phyloP scores from a whole-genome alignment of 2,888 invertebrate species.

The Lutraria lutraria region DNA sequence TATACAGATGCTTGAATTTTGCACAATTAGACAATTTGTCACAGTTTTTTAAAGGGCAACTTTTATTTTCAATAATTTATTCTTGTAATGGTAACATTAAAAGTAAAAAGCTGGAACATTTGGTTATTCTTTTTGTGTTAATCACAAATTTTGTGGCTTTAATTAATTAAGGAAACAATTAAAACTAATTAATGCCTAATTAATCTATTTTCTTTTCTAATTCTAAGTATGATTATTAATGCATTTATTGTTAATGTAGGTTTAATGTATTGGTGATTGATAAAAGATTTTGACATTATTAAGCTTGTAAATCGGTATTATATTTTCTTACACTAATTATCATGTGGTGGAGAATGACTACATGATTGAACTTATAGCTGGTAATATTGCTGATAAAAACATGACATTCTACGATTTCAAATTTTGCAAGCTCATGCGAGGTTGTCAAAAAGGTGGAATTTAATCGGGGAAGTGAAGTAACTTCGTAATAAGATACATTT shows the following conservation, averaged over 20 bases:
- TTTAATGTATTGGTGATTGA: not conserved
- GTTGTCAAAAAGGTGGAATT: slow-evolving; percentile 59
- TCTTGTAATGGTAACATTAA: no score
- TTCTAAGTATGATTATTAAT: not conserved
- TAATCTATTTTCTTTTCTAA: not conserved
- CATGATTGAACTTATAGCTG: not conserved
- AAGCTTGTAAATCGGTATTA: not conserved
- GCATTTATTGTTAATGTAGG: not conserved
- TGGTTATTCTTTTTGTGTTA: not conserved
- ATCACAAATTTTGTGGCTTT: slow-evolving; percentile 1
- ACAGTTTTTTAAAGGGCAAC: not conserved
- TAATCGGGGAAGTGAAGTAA: slow-evolving; percentile 31
- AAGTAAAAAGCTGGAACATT: no score
- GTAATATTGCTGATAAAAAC: not conserved
- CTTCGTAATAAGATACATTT: slow-evolving; percentile 61
- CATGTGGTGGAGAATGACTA: no score
- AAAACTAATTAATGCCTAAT: not conserved
- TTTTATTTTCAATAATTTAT: not conserved
- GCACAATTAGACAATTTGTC: not conserved
- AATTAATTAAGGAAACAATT: not conserved
- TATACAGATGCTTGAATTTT: not conserved
- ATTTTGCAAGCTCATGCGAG: slow-evolving; percentile 56
- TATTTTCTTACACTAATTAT: not conserved
- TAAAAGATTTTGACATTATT: not conserved
- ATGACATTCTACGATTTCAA: not conserved